Conservation (phyloP, 2,888 invertebrate genomes). For the Orthosia gothica region DNA sequence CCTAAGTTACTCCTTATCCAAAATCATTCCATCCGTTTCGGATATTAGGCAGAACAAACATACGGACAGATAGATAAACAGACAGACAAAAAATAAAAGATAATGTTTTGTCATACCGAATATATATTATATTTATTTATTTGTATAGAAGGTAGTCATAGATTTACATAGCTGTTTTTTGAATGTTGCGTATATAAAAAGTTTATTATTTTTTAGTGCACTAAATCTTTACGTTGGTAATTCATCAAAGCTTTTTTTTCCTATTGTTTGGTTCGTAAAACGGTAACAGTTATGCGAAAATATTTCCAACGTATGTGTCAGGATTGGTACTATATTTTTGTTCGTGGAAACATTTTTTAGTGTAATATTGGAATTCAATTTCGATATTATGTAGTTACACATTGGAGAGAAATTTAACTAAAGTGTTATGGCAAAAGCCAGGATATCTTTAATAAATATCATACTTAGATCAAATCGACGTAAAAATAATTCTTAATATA, state of each 20-base stretch:
- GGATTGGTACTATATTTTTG: constrained; percentile 4
- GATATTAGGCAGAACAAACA: too few species aligned
- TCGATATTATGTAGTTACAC: neutral
- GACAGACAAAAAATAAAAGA: too few species aligned
- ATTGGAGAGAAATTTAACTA: neutral
- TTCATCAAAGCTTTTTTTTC: constrained; percentile 17
- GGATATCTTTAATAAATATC: neutral
- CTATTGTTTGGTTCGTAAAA: constrained; percentile 5
- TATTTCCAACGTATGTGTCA: neutral
- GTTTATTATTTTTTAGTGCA: constrained; percentile 6
- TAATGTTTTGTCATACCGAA: too few species aligned
- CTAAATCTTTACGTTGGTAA: constrained; percentile 6
- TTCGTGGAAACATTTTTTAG: neutral
- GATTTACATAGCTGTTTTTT: constrained; percentile 5
- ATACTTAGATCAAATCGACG: too few species aligned
- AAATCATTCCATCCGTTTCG: too few species aligned
- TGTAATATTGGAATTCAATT: neutral
- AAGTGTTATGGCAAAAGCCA: neutral
- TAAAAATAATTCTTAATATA: neutral
- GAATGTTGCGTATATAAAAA: neutral
- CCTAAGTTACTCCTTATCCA: too few species aligned
- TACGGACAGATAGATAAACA: too few species aligned
- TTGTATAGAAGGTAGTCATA: too few species aligned
- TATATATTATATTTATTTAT: too few species aligned
- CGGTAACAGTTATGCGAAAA: neutral